Conservation (phyloP, 1,140 invertebrate species). For the Apocrypta bakeri region DNA sequence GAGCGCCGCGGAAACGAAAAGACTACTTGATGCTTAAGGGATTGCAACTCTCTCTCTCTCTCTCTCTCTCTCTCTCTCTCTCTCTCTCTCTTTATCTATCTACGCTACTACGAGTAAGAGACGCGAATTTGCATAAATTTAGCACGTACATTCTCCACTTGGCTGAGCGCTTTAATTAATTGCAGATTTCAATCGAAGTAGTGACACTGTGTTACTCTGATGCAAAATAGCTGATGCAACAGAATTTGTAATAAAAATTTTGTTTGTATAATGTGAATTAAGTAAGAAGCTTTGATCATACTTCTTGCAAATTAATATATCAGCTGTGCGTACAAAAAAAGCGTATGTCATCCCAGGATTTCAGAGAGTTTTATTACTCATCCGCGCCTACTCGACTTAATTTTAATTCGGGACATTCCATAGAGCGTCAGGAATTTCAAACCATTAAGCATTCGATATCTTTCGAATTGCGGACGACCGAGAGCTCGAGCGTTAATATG, state of each 20-base stretch:
- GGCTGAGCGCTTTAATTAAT: slow-evolving; percentile 40
- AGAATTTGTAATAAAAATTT: too few relatives aligned
- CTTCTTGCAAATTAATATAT: too few relatives aligned
- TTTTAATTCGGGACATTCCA: slow-evolving; percentile 25
- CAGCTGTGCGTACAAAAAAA: neutral
- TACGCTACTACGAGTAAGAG: neutral
- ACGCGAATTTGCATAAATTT: slow-evolving; percentile 48
- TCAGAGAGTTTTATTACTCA: neutral
- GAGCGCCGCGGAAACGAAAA: slow-evolving; percentile 25
- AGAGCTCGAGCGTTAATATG: slow-evolving; percentile 23
- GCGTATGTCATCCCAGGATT: neutral
- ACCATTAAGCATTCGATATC: slow-evolving; percentile 27
- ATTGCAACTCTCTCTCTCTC: slow-evolving; percentile 4
- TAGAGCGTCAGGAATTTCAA: slow-evolving; percentile 17
- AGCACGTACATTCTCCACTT: slow-evolving; percentile 38
- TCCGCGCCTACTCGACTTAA: slow-evolving; percentile 26
- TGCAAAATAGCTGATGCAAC: too few relatives aligned
- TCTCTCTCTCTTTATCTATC: neutral
- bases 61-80: neutral
- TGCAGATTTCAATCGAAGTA: slow-evolving; percentile 37
- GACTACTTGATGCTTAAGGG: slow-evolving; percentile 38
- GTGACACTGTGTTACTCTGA: neutral
- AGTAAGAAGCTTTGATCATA: too few relatives aligned
- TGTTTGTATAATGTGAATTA: too few relatives aligned
- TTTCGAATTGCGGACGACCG: slow-evolving; percentile 15